Base-by-base conservation (phyloP, 2,797 vertebrate species). In the Phaenicophaeus curvirostris region DNA sequence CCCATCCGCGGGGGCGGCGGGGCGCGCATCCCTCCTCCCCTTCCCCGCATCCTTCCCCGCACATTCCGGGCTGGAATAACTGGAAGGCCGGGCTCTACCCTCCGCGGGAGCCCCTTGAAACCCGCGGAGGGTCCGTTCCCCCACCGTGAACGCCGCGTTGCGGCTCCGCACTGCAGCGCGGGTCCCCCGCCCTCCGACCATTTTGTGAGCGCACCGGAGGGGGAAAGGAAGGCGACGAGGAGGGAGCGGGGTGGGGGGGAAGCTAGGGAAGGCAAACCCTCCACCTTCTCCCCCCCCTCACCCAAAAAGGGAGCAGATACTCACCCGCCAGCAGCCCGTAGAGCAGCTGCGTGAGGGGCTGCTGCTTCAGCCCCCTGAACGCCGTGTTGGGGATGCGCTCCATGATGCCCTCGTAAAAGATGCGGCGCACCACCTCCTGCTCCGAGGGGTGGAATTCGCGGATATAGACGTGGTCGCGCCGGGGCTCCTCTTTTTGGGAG, bases 341-440 rank as follows among this genome's bases (percentile, higher is more conserved):
- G 57, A 99, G 91, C 94, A 99, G 96, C 97, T 99, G 99, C 31
- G 98, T 98, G 91, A 97, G 97, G 89, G 98, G 98, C 96, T 99
- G 99, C 96, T 99, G 98, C 84, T 97, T 97, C 93, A 99, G 97
- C 92, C 98, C 99, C 89, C 99, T 98, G 72, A 99, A 99, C 71
- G 99, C 99, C 53, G 99, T 99, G 97, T 99, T 99, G 92, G 99
- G 99, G 96, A 99, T 98, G 97, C 99, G 97, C 97, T 99, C 99
- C 98, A 99, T 98, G 94, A 99, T 99, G 59, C 99, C 99, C 93
- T 99, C 99, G 95, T 98, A 98, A 96, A 99, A 99, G 96, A 99
- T 99, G 97, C 99, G 99, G 89, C 98, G 98, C 96, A 98, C 99
- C 97, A 98, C 98, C 94, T 98, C 98, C 59, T 98, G 98, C 93